A percentile compares a stretch with the other conserved stretches of the same genome.
Evolutionary conservation across 2,797 vertebrate genomes (phyloP).

Genomic region (Melanotaenia pygmaea): DNA sequence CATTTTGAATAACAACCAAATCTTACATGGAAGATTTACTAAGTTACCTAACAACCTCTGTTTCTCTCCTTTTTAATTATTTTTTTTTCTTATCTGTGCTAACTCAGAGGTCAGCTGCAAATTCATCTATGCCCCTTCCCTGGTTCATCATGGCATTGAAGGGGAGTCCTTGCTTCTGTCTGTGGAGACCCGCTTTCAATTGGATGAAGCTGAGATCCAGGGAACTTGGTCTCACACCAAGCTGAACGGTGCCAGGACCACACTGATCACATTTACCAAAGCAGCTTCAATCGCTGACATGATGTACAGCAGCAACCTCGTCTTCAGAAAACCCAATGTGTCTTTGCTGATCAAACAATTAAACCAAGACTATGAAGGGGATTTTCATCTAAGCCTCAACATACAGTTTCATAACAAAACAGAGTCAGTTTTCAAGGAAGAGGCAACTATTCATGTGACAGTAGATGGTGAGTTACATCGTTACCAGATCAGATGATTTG

Average conservation of each 20-base stretch:
- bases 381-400: conserved; percentile 90
- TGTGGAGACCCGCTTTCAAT: conserved; percentile 84
- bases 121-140: conserved; percentile 69
- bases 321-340: conserved; percentile 83
- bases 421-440: conserved; percentile 72
- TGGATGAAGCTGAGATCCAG: conserved; percentile 85
- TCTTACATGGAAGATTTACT: neutral
- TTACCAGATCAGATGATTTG: neutral
- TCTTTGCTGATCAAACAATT: conserved; percentile 87
- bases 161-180: conserved; percentile 85
- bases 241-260: conserved; percentile 72
- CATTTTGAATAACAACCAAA: neutral
- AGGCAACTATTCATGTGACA: conserved; percentile 86
- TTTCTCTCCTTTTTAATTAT: conserved; percentile 10
- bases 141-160: conserved; percentile 82
- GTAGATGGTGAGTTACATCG: conserved; percentile 88
- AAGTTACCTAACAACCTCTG: neutral
- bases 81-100: conserved; percentile 13
- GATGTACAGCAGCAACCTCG: conserved; percentile 84
- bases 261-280: conserved; percentile 87
- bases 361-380: conserved; percentile 85
- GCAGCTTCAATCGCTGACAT: conserved; percentile 74
- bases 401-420: conserved; percentile 71
- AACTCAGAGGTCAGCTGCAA: conserved; percentile 61
- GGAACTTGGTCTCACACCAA: conserved; percentile 90